Base-by-base conservation (phyloP, 2,113 vertebrate genomes). In the Callipepla squamata region DNA sequence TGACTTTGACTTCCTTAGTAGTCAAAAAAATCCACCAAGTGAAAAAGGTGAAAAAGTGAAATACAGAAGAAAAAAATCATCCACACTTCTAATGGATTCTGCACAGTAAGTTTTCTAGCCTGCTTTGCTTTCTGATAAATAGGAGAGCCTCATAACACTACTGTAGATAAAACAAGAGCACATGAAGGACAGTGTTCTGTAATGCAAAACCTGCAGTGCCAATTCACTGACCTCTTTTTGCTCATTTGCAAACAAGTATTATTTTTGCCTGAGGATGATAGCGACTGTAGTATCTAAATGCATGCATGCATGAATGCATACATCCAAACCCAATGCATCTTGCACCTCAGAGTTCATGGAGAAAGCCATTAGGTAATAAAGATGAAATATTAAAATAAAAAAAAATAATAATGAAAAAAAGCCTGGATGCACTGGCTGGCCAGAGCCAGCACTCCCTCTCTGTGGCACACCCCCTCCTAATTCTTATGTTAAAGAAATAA, bases 171-270 rank as follows among this genome's bases (percentile, higher is more conserved):
- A 91, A 53, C 67, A 90, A 94, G 86, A 88, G 67, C 62, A 96
- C 90, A 92, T 80, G 91, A 93, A 96, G 91, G 92, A 61, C 85
- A 81, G 8, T 5, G 13, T 59, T 30, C 36, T 90, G 59, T 70
- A 94, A 90, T n/a, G 59, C 13, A 84, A 93, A 93, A 50, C 34
- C 45, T 20, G 50, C 30, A 30, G 40, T 14, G 44, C 57, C 74
- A 32, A 72, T 80, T 78, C 67, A 92, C 75, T 85, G 85, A 88
- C 88, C 85, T 92, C 61, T 40, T 89, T 93, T 73, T 85, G 58
- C 22, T 92, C 51, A 34, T n/a, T 83, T 45, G 70, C 28, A 69
- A 44, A 80, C 65, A 18, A 47, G 21, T 8, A 32, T 47, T 21
- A 16, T 70, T 89, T 84, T 85, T 69, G 78, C 76, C 78, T 32